Base-by-base conservation (phyloP, 2,113 vertebrate species). In the Zosterops borbonicus region DNA sequence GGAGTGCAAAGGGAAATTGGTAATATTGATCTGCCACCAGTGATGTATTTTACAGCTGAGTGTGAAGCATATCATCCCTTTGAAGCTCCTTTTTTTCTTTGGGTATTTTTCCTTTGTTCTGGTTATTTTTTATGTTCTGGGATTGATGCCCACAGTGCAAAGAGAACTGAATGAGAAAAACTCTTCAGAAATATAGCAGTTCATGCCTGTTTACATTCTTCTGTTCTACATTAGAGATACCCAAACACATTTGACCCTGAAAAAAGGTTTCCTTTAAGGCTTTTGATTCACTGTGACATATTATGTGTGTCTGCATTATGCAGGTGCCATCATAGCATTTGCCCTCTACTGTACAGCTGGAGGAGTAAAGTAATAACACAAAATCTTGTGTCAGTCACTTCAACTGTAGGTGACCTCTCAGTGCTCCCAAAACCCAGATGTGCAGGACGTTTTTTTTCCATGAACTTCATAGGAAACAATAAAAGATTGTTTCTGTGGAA, bases 151-250 rank as follows among this genome's bases (percentile, higher is more conserved):
- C 20, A 31, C 35, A 42, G 68, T 46, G 60, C 35, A 47, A 50
- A 92, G 63, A 59, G 71, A 90, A 53, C 23, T 39, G 62, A 71
- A 53, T 52, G 75, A 63, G 53, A 63, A 74, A 74, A 95, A n/a
- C 33, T 28, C 52, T 83, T 90, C 69, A 93, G 83, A 90, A 89
- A 87, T 63, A 18, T 2, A 78, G 16, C 41, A 71, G 73, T 73
- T 94, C 11, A 3, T 81, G 68, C 70, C 55, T 90, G 73, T 93
- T 95, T 93, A 92, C 64, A 10, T 88, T 92, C 41, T 73, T 94
- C 52, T 93, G 31, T 75, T 95, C 47, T 81, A 58, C 44, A 24
- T 83, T 81, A 78, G 60, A 90, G 60, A 37, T 50, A 71, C 64
- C 81, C 53, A 81, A 81, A 64, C 44, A 56, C 37, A 50, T 81